Evolutionary conservation across 2,888 invertebrate genomes (phyloP), one percentile per base, ranked within the genome.

Genomic region (Oeneis ivallda): DNA sequence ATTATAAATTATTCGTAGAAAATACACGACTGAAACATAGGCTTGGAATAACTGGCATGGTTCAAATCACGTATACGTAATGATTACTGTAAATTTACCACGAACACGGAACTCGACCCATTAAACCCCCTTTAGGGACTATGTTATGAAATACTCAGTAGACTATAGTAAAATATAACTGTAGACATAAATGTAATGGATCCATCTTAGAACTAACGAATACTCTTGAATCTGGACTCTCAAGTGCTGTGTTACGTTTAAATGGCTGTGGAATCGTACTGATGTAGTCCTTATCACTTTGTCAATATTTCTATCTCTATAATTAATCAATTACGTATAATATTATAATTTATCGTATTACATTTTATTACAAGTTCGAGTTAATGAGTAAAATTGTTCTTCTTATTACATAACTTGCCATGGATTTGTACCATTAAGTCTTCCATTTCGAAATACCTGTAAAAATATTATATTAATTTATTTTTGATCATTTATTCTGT

Each of bases 201-300:
- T 62, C 32, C 59, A 66, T 64, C 9, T 53, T 69, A 67, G 68
- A 61, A 63, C 63, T 64, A 77, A 75, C 76, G 72, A 76, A 78
- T 71, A 76, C 71, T 72, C 71, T 76, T 75, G 74, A 79, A 72
- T 75, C 75, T 87, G 86, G 82, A 78, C 79, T 85, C 80, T n/a
- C 82, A 89, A 89, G 85, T 87, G 85, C 86, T 90, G 85, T 86
- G 83, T 86, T 85, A 86, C 70, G 78, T 75, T 79, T 85, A 86
- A 87, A 92, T 90, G 92, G 92, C 92, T 92, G 92, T 92, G 92
- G 89, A 87, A 87, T 85, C 79, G 87, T 84, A 90, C 88, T 89
- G 87, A 89, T 83, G 79, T 9, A 83, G 84, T 82, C 81, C 83
- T 83, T 84, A 84, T 84, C 80, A 83, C 76, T 76, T 83, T 74